These are phyloP conservation scores for Drosophila picticornis DNA, from an alignment of 2,888 invertebrate species.

Conservation along the genomic window DNA sequence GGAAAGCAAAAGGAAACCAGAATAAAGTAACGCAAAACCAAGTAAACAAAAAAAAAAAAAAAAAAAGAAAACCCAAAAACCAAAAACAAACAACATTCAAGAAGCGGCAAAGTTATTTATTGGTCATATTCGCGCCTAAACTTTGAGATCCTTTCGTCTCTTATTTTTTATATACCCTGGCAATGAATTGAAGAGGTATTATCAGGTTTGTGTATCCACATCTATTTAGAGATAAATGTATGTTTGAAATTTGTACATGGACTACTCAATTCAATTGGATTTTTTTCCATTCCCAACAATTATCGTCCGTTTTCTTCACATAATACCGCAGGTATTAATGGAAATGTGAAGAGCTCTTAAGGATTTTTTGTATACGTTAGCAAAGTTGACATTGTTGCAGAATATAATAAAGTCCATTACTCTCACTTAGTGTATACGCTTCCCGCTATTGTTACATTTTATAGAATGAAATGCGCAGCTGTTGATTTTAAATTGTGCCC, in stretches of 20 bases:
- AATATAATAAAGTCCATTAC: constrained; percentile 2
- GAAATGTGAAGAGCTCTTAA: background rate
- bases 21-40: constrained; percentile 48
- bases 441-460: constrained; percentile 41
- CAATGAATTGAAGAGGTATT: background rate
- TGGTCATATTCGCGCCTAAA: constrained; percentile 42
- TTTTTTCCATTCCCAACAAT: background rate
- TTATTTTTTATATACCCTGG: constrained; percentile 16
- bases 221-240: background rate
- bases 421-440: constrained; percentile 7
- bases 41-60: constrained; percentile 33
- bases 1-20: constrained; percentile 36
- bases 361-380: background rate
- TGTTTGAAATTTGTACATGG: background rate
- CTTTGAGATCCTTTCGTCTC: constrained; percentile 13
- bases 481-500: constrained; percentile 74
- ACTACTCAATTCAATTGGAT: background rate
- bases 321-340: background rate
- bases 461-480: constrained; percentile 66
- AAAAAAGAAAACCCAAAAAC: background rate
- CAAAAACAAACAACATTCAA: constrained; percentile 57
- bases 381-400: background rate
- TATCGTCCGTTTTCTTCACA: background rate
- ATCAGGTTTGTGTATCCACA: background rate
- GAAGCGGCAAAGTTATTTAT: constrained; percentile 70